Conservation (phyloP, 2,888 invertebrate genomes). For the Hesperia comma region DNA sequence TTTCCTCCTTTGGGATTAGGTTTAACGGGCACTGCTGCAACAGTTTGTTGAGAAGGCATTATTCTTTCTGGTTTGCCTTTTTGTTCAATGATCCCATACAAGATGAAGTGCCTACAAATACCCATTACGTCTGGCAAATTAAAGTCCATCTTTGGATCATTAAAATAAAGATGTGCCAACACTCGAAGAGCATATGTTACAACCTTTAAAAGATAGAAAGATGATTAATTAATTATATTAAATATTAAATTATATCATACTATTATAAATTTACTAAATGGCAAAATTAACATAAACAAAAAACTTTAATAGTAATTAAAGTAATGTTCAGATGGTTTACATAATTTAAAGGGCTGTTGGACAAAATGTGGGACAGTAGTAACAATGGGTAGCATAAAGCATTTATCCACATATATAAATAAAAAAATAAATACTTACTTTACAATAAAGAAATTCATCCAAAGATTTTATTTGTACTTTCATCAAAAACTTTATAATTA, state of each 20-base stretch:
- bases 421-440: constrained; percentile 50
- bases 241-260: no score
- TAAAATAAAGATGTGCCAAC: constrained; percentile 70
- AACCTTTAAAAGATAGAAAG: constrained; percentile 65
- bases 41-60: constrained; percentile 84
- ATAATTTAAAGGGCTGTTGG: no score
- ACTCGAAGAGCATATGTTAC: constrained; percentile 75
- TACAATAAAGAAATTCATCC: constrained; percentile 78
- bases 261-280: no score
- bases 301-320: no score
- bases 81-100: constrained; percentile 76
- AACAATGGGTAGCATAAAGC: no score
- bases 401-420: no score
- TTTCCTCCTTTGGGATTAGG: constrained; percentile 84
- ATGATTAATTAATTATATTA: no score
- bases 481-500: constrained; percentile 69
- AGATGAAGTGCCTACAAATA: constrained; percentile 81
- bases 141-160: constrained; percentile 59
- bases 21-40: constrained; percentile 78
- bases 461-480: constrained; percentile 59
- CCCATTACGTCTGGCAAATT: constrained; percentile 83
- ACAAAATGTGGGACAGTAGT: no score
- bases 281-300: no score
- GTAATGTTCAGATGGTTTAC: no score
- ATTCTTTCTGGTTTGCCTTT: constrained; percentile 77